Evolutionary conservation across 1,140 invertebrate genomes (phyloP), one percentile per base, ranked within the genome.

Genomic region (Hormaphis cornu): DNA sequence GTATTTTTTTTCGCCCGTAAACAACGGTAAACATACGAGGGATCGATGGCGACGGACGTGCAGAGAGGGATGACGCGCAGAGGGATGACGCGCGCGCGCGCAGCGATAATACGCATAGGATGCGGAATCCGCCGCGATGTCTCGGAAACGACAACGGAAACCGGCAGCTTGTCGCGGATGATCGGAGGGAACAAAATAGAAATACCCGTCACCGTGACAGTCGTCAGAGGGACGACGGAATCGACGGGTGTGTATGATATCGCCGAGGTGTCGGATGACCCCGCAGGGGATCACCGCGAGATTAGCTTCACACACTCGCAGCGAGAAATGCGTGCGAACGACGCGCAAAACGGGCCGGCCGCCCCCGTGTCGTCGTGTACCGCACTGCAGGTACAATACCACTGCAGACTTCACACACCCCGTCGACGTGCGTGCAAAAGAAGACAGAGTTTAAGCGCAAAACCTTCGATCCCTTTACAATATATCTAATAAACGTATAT

Each of bases 21-120:
- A 63, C 46, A 63, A 63, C 44, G 50, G 61, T 66, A 66, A 66
- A 66, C 61, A 66, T 33, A n/a, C n/a, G n/a, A n/a, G n/a, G n/a
- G n/a, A n/a, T n/a, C n/a, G n/a, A n/a, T n/a, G n/a, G n/a, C 3
- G 14, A n/a, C n/a, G 4, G 18, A 18, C 28, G 18, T 1, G 52
- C n/a, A 8, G 9, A 37, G 33, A 56, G 53, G 20, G 53, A 37
- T n/a, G n/a, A n/a, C n/a, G n/a, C n/a, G n/a, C n/a, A n/a, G n/a
- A n/a, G n/a, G n/a, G n/a, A n/a, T n/a, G n/a, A 40, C 37, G 14
- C 37, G 37, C 14, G 14, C 37, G 37, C 14, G 14, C 35, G 14
- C 35, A 14, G 28, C 16, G 14, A 59, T 59, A 12, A 37, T n/a
- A 26, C 22, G 58, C 18, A 44, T 3, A 44, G 10, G 20, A 42